Conservation (phyloP, 2,888 invertebrate species). For the Cheilosia pagana region DNA sequence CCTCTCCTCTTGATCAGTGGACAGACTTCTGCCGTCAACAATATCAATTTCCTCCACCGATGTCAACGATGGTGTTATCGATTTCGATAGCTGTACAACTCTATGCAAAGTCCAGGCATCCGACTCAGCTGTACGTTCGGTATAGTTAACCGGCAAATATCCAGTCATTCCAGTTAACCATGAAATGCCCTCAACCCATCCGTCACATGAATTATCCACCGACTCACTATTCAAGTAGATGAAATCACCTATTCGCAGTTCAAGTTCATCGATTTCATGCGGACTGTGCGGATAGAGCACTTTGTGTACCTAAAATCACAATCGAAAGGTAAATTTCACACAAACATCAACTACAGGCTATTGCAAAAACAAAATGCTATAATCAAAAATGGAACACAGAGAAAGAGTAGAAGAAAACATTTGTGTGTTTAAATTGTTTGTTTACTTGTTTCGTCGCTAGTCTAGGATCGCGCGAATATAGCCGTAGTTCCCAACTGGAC, state of each 20-base stretch:
- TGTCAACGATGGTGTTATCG: constrained; percentile 82
- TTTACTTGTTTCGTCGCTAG: constrained; percentile 85
- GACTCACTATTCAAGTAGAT: constrained; percentile 92
- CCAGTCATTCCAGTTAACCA: constrained; percentile 87
- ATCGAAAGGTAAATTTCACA: constrained; percentile 3
- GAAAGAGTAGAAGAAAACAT: background rate
- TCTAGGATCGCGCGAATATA: constrained; percentile 93
- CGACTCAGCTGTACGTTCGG: constrained; percentile 92
- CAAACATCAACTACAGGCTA: background rate
- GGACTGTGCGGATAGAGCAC: constrained; percentile 91
- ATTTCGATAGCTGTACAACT: constrained; percentile 85
- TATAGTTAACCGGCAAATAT: constrained; percentile 92
- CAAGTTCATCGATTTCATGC: constrained; percentile 92
- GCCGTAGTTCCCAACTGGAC: constrained; percentile 92
- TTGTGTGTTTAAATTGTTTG: constrained; percentile 2
- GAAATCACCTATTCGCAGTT: constrained; percentile 93
- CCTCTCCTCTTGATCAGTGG: constrained; percentile 80
- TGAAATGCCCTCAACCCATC: constrained; percentile 91
- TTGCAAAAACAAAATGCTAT: background rate
- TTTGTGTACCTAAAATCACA: constrained; percentile 87
- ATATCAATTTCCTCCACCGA: constrained; percentile 82
- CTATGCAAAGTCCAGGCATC: constrained; percentile 96
- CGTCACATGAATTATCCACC: constrained; percentile 89
- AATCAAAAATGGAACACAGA: background rate
- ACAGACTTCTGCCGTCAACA: constrained; percentile 81